phyloP scores from a whole-genome alignment of 2,888 invertebrate genomes.

The Galerucella calmariensis region DNA sequence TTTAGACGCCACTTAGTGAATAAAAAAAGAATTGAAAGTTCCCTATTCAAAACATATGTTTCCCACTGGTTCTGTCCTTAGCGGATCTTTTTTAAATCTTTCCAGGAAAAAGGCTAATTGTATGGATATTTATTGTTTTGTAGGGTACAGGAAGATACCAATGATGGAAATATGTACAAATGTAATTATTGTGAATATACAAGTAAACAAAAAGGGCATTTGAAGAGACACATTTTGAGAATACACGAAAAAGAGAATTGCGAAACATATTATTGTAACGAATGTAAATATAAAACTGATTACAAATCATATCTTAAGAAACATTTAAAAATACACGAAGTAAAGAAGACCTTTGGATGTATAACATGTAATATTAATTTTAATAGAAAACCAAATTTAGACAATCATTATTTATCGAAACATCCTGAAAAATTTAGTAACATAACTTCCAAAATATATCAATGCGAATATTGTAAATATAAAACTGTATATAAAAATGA shows the following conservation, averaged over 20 bases:
- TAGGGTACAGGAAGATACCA: neutral
- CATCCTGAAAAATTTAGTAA: neutral
- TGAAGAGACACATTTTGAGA: neutral
- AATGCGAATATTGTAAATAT: neutral
- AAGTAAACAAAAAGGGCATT: neutral
- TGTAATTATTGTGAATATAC: conserved; percentile 10
- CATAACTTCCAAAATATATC: neutral
- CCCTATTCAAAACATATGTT: too few relatives aligned
- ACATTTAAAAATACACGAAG: neutral
- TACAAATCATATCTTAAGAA: conserved; percentile 7
- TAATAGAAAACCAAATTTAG: neutral
- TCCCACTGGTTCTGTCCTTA: too few relatives aligned
- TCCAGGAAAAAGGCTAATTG: neutral
- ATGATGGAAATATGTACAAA: neutral
- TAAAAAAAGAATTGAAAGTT: too few relatives aligned
- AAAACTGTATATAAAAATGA: neutral
- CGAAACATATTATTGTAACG: neutral
- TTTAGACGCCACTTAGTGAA: too few relatives aligned
- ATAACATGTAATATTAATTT: neutral
- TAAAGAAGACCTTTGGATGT: neutral
- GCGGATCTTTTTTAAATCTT: neutral
- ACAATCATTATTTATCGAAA: neutral
- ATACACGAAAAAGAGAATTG: conserved; percentile 17
- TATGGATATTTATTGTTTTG: neutral
- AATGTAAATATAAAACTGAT: neutral